Percentiles rank a stretch among this genome's conserved stretches.
phyloP scores from a whole-genome alignment of 2,113 vertebrate species.

The Piaya cayana region DNA sequence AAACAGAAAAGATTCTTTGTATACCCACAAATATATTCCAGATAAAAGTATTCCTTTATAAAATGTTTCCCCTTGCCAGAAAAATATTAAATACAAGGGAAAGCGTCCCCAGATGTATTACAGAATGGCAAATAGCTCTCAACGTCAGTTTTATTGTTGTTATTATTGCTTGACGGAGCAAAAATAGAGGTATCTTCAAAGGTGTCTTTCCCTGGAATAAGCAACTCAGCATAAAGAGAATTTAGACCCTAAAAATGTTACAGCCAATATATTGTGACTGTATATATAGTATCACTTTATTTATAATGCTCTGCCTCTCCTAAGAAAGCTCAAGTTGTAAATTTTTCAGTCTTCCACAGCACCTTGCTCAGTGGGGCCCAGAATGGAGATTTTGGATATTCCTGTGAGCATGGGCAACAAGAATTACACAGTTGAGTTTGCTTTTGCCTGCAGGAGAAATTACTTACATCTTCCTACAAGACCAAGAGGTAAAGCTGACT shows the following conservation, averaged over 20 bases:
- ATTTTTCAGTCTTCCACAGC: not conserved
- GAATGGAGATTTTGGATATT: not conserved
- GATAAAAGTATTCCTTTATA: not conserved
- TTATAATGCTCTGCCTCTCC: not conserved
- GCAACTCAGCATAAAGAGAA: not conserved
- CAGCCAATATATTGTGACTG: not conserved
- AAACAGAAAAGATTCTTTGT: not conserved
- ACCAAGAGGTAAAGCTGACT: not conserved
- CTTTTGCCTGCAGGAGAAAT: not conserved
- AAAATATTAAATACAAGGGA: not conserved
- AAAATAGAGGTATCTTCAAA: conserved; percentile 16
- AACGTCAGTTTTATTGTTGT: not conserved
- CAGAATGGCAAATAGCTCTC: not conserved
- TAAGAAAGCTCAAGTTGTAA: not conserved
- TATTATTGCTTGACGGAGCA: not conserved
- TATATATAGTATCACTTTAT: not conserved
- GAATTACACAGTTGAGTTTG: not conserved
- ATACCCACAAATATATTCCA: not conserved
- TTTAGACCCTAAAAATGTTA: not conserved
- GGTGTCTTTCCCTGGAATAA: not conserved
- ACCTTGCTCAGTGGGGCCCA: not conserved
- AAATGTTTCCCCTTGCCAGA: not conserved
- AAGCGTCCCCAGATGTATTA: not conserved
- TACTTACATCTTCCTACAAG: not conserved
- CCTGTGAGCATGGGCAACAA: not conserved